Base-by-base conservation (phyloP, 2,888 invertebrate genomes). In the Bedellia somnulentella region DNA sequence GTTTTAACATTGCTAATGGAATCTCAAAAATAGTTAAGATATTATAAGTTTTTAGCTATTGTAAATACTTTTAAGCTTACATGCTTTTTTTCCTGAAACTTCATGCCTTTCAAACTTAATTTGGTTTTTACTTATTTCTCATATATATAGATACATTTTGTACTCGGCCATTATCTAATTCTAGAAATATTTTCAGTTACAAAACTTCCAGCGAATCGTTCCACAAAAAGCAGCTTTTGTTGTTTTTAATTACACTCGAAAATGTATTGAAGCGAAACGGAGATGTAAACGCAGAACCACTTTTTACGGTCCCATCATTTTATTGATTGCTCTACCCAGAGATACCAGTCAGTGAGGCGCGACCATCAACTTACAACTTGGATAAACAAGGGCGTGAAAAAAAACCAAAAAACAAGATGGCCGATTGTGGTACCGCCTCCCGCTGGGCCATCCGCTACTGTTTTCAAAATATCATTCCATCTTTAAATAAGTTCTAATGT, bases 241-340 rank as follows among this genome's bases (percentile, higher is more conserved):
- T 8, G 9, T 35, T 57, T 58, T 59, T 58, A 58, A 57, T 57
- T 57, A 57, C 44, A 37, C 47, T 42, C 45, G 41, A 40, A 35
- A 36, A 33, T 32, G 36, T 39, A 34, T 31, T 37, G 39, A 34
- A 40, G 49, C 56, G 49, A 46, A 46, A 52, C 55, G 35, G 42
- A n/a, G n/a, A n/a, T n/a, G n/a, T n/a, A n/a, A 41, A 40, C 35
- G 39, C 35, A 42, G 41, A 37, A 39, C 30, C 50, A 42, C 42
- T 57, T 66, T 61, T 61, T 58, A 61, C 63, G 63, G 62, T 68
- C 53, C 49, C 51, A 57, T 53, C 47, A 49, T 62, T 63, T 64
- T 73, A 73, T 73, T 71, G 71, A 73, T 73, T 71, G 68, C 70
- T 40, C 47, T n/a, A n/a, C n/a, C n/a, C n/a, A n/a, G n/a, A n/a